Evolutionary conservation across 2,797 vertebrate genomes (phyloP), one percentile per base, ranked within the genome.

Genomic region (Lithobates pipiens): DNA sequence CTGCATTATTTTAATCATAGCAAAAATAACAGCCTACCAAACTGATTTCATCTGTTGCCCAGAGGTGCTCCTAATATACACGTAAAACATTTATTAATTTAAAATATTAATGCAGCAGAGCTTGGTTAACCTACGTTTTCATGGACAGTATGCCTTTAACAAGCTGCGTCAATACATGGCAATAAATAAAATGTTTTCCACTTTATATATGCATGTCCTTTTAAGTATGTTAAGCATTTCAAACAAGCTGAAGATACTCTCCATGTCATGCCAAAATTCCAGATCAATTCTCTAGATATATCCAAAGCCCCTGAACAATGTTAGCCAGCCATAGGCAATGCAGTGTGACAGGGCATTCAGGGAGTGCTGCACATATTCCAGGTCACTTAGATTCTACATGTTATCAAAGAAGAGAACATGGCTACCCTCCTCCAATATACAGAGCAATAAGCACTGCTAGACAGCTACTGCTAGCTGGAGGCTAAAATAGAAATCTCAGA

Each of bases 191-290:
- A 75, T 54, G 34, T 57, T 80, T 86, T 82, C 65, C 80, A 82
- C 68, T 73, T 67, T 69, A 10, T 46, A 68, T 27, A 67, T 74
- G 85, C 36, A 73, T 63, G 57, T 77, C 68, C 54, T 72, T 85
- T 73, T 16, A 78, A 82, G 77, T 68, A 86, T 86, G 76, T 83
- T 73, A 86, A 80, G 85, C 77, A 86, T 86, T 82, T 86, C 71
- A 82, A 86, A 82, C 84, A 85, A 80, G 77, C 77, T 69, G n/a
- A 82, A 72, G 73, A 86, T 39, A 36, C 39, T 82, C 70, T 73
- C 68, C 68, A 78, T 29, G 29, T 18, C 27, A 57, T 68, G 75
- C 68, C 69, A 29, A 83, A 74, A 83, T 78, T 82, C 54, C 5
- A 34, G 36, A 71, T 68, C 75, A 67, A 29, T 72, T 27, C 67